Base-by-base conservation (phyloP, 2,113 vertebrate species). In the Formicarius rufipectus region DNA sequence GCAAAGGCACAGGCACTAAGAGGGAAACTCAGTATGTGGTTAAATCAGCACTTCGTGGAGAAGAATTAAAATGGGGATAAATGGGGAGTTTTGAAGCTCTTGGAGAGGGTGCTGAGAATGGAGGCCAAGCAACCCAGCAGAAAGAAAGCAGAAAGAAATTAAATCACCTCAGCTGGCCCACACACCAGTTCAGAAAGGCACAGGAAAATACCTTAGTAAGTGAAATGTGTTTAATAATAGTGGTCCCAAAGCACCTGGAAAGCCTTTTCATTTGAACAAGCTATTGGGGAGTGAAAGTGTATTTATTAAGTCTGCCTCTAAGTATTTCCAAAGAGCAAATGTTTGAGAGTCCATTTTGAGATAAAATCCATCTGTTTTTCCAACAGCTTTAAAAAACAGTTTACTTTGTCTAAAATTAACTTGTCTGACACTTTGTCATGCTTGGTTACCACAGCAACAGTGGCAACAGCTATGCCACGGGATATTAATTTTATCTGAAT, bases 331-430 rank as follows among this genome's bases (percentile, higher is more conserved):
- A 93, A 90, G 7, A 86, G 19, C 11, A 84, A 93, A 90, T 59
- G 44, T 75, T 94, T 27, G 12, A 63, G 75, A 84, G 85, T 72
- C 84, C 67, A 39, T 96, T 94, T 92, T 73, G 85, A 96, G 94
- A 94, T 59, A 91, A 91, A 96, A 95, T 37, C 94, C 88, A 88
- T 95, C 94, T 96, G 94, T 91, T 97, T 94, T 60, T 91, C 68
- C 72, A 79, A 67, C 60, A 80, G 58, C 85, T 95, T 90, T 60
- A 77, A 50, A 75, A 88, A 95, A 84, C 75, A 67, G 80, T 96
- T 93, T 95, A 92, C 90, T 94, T 97, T 94, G 68, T 63, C 92
- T 96, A 94, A 97, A 97, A 95, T 96, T 97, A 96, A 95, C 91
- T 94, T 82, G 96, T 97, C 95, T 96, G 92, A 92, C 94, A 96